phyloP scores from a whole-genome alignment of 2,797 vertebrate species.

The Hydrocynus forskahlii region DNA sequence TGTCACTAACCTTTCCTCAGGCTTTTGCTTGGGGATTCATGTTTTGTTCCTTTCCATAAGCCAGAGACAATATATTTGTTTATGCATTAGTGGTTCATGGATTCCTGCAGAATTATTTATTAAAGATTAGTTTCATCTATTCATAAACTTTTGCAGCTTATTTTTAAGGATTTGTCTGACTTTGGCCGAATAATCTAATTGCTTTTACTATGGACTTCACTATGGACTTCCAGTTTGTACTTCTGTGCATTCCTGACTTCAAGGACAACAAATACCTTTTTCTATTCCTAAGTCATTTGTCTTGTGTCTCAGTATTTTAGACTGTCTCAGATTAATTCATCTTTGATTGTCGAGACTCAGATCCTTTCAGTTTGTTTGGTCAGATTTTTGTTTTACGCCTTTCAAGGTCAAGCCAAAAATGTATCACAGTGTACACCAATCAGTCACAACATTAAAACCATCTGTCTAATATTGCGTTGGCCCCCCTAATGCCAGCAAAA shows the following conservation, averaged over 20 bases:
- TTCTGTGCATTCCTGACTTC: slow-evolving; percentile 1
- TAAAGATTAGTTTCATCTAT: neutral
- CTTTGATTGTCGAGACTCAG: no score
- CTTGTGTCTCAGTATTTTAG: neutral
- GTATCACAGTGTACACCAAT: no score
- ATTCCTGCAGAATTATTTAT: neutral
- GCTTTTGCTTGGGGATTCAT: neutral
- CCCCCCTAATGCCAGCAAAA: no score
- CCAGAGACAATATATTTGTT: neutral
- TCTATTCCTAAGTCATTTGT: neutral
- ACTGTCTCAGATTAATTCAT: neutral
- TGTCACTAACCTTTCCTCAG: neutral
- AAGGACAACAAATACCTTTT: neutral
- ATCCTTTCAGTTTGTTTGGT: no score
- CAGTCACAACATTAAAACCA: no score
- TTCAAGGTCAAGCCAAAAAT: no score
- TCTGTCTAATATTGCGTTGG: no score
- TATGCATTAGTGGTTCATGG: neutral
- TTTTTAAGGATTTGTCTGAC: neutral
- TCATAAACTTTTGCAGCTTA: neutral
- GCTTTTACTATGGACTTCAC: neutral
- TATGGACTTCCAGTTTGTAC: neutral
- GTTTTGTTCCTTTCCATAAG: neutral
- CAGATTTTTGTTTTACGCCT: no score
- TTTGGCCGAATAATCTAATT: neutral